Conservation (phyloP, 2,888 invertebrate species). For the Lamellibrachia columna region DNA sequence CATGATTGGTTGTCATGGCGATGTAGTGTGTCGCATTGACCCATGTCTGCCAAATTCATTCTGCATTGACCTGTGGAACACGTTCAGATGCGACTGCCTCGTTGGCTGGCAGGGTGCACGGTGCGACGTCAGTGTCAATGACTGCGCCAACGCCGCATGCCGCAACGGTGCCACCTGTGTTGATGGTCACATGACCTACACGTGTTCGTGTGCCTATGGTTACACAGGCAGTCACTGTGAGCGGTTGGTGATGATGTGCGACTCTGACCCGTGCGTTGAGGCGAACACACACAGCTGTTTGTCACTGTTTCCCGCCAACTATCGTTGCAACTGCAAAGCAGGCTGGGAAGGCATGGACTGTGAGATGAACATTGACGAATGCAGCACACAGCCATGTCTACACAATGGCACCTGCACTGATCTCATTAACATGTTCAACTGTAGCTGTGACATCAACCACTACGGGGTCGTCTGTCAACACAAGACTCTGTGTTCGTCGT, state of each 20-base stretch:
- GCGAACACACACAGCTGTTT: conserved; percentile 47
- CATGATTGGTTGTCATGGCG: conserved; percentile 49
- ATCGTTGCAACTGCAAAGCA: conserved; percentile 49
- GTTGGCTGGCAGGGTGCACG: conserved; percentile 54
- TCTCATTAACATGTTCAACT: conserved; percentile 32
- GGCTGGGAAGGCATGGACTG: conserved; percentile 53
- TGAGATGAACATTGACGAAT: conserved; percentile 39
- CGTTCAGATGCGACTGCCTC: conserved; percentile 50
- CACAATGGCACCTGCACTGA: conserved; percentile 36
- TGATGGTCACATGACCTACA: conserved; percentile 46
- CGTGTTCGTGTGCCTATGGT: conserved; percentile 46
- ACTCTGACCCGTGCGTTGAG: conserved; percentile 46
- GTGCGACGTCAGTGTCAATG: conserved; percentile 52
- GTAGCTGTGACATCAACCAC: conserved; percentile 33
- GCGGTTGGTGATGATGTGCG: conserved; percentile 45
- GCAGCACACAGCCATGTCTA: conserved; percentile 35
- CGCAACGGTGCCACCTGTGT: conserved; percentile 41
- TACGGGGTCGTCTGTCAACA: conserved; percentile 50
- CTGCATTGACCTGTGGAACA: conserved; percentile 56
- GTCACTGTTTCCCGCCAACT: conserved; percentile 44
- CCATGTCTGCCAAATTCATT: conserved; percentile 52
- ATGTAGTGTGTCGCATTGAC: conserved; percentile 48
- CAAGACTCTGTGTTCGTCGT: conserved; percentile 47
- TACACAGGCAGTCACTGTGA: conserved; percentile 48
- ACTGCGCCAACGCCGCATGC: conserved; percentile 36